Conservation (phyloP, 2,888 invertebrate species). For the Cephus runcator region DNA sequence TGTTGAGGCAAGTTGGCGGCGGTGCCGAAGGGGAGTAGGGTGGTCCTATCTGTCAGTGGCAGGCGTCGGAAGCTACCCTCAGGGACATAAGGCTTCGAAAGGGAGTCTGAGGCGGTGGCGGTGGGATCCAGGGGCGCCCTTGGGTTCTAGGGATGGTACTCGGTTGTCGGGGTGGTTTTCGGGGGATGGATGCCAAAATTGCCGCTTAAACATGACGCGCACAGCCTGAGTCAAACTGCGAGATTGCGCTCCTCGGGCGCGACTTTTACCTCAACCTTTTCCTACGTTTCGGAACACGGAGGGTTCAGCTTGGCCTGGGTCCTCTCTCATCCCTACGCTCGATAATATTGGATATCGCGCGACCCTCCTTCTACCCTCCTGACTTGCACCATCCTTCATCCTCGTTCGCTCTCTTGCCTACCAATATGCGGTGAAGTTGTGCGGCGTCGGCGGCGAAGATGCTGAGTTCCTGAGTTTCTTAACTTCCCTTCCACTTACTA, state of each 20-base stretch:
- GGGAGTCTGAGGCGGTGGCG: slow-evolving; percentile 15
- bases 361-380: slow-evolving; percentile 26
- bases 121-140: no score
- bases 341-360: slow-evolving; percentile 49
- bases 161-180: neutral
- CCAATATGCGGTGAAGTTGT: slow-evolving; percentile 50
- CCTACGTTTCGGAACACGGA: neutral
- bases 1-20: slow-evolving; percentile 4
- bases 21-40: slow-evolving; percentile 14
- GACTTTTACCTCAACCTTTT: slow-evolving; percentile 3
- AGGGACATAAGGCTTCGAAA: slow-evolving; percentile 19
- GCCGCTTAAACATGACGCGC: slow-evolving; percentile 50
- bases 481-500: neutral
- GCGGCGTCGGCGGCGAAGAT: slow-evolving; percentile 40
- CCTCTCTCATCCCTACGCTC: slow-evolving; percentile 30
- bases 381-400: slow-evolving; percentile 12
- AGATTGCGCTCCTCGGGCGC: slow-evolving; percentile 34
- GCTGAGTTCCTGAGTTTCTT: slow-evolving; percentile 47
- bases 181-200: slow-evolving; percentile 17
- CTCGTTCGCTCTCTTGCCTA: slow-evolving; percentile 10
- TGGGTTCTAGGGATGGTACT: slow-evolving; percentile 6
- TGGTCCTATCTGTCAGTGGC: slow-evolving; percentile 32
- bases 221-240: slow-evolving; percentile 45
- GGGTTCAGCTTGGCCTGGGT: neutral
- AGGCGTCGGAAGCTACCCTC: slow-evolving; percentile 23